Evolutionary conservation across 2,888 invertebrate genomes (phyloP).

Genomic region (Nebria salina): DNA sequence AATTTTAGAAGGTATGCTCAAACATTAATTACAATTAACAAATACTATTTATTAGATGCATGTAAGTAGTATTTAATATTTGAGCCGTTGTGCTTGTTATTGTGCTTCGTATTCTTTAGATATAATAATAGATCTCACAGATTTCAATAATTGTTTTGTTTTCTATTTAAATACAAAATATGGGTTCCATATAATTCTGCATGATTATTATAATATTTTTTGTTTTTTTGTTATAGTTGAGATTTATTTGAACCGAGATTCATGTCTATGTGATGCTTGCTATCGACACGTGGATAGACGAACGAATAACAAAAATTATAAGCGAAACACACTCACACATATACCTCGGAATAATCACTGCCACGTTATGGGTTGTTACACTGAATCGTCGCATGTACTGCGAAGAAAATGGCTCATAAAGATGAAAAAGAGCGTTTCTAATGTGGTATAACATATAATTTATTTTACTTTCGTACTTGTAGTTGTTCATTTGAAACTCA

Average conservation of each 20-base stretch:
- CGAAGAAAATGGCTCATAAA: constrained; percentile 78
- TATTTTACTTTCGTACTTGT: neutral
- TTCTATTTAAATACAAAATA: neutral
- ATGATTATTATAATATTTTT: constrained; percentile 6
- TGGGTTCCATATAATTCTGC: neutral
- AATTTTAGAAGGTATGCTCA: constrained; percentile 75
- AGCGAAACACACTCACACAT: constrained; percentile 58
- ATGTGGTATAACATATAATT: constrained; percentile 63
- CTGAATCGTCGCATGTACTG: constrained; percentile 71
- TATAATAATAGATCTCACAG: neutral
- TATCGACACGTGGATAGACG: constrained; percentile 87
- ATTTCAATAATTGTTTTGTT: constrained; percentile 28
- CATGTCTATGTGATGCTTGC: constrained; percentile 88
- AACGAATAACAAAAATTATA: constrained; percentile 66
- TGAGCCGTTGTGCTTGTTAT: too few species aligned
- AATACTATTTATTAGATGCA: too few species aligned
- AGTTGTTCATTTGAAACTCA: too few species aligned
- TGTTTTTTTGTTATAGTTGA: constrained; percentile 67
- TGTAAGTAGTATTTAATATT: too few species aligned
- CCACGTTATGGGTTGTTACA: constrained; percentile 72
- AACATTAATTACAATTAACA: neutral
- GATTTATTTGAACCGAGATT: constrained; percentile 83
- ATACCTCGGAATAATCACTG: constrained; percentile 65
- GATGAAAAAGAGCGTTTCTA: constrained; percentile 74
- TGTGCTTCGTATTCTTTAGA: too few species aligned